Conservation (phyloP, 2,113 vertebrate genomes). For the Hippolais icterina region DNA sequence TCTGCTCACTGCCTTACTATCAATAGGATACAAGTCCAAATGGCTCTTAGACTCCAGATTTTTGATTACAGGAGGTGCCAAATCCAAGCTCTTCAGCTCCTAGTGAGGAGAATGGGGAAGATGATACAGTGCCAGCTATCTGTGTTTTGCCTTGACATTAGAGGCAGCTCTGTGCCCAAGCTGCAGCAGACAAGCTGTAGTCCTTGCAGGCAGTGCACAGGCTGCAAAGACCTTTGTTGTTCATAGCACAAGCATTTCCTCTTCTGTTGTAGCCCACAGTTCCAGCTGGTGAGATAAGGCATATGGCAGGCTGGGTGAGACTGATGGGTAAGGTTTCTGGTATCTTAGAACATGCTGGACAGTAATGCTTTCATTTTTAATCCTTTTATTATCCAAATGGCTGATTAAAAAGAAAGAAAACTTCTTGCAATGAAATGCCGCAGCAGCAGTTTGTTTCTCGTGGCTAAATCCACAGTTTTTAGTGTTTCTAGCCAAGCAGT, state of each 20-base stretch:
- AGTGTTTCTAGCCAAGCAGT: neutral
- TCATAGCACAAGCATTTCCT: neutral
- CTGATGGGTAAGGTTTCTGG: neutral
- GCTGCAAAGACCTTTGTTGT: neutral
- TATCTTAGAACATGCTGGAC: neutral
- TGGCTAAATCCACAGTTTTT: neutral
- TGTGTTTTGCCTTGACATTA: neutral
- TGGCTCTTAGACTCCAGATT: neutral
- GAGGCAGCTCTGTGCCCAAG: neutral
- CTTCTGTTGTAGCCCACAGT: neutral
- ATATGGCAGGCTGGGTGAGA: neutral
- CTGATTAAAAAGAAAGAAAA: neutral
- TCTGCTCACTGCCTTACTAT: neutral
- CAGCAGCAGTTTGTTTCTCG: neutral
- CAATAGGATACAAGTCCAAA: neutral
- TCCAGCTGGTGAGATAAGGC: neutral
- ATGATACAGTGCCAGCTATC: neutral
- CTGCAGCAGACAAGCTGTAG: neutral
- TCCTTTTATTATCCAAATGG: neutral
- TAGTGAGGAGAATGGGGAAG: neutral
- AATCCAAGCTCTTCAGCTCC: neutral
- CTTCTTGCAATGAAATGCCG: neutral
- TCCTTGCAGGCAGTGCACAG: neutral
- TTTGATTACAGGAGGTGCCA: neutral
- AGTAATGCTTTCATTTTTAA: neutral